Conservation (phyloP, 2,888 invertebrate genomes). For the Macaria notata region DNA sequence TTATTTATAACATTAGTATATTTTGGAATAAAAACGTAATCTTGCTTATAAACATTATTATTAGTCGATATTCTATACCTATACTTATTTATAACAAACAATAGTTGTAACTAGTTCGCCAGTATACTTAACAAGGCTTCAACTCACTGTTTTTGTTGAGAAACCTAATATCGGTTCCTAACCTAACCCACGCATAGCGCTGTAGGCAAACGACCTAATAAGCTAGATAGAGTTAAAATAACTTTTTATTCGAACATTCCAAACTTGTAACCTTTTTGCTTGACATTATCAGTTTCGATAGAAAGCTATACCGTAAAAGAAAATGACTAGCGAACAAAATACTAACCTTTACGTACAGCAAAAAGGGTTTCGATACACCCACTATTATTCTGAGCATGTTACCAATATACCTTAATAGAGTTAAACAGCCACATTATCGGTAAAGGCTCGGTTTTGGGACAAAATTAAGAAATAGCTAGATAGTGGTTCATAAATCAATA, state of each 20-base stretch:
- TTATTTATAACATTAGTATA: too few species aligned
- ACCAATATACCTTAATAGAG: constrained; percentile 46
- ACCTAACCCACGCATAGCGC: neutral
- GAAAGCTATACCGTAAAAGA: constrained; percentile 8
- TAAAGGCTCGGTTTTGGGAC: constrained; percentile 41
- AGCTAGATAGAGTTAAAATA: too few species aligned
- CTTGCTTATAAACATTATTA: too few species aligned
- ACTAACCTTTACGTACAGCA: constrained; percentile 36
- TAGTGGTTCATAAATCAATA: constrained; percentile 56
- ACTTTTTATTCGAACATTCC: too few species aligned
- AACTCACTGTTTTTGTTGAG: too few species aligned
- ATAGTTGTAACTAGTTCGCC: too few species aligned
- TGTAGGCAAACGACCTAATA: too few species aligned
- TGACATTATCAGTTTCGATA: neutral
- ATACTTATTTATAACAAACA: too few species aligned
- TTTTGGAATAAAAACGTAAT: too few species aligned
- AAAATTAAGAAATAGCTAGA: constrained; percentile 57
- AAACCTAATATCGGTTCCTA: too few species aligned
- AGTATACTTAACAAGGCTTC: too few species aligned
- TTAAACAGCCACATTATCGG: constrained; percentile 31
- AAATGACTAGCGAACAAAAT: constrained; percentile 11
- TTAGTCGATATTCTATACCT: too few species aligned
- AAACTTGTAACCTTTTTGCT: neutral
- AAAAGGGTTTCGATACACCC: constrained; percentile 32
- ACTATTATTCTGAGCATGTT: constrained; percentile 44